phyloP scores from a whole-genome alignment of 2,797 vertebrate species.

The Gobionotothen gibberifrons region DNA sequence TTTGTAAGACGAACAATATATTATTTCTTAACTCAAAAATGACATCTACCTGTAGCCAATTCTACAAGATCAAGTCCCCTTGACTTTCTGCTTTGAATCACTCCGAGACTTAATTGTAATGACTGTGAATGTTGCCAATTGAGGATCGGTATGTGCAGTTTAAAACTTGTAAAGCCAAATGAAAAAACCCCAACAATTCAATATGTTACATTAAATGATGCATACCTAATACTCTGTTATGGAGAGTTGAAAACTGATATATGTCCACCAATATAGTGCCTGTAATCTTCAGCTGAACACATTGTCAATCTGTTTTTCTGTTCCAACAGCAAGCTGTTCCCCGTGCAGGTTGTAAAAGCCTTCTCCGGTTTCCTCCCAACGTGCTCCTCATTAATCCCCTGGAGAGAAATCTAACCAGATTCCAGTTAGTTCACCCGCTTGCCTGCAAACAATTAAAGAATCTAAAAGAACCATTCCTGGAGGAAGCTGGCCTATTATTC shows the following conservation, averaged over 20 bases:
- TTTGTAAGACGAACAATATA: not conserved
- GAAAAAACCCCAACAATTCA: not conserved
- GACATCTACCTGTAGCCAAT: not conserved
- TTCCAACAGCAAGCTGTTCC: constrained; percentile 14
- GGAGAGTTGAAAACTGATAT: not conserved
- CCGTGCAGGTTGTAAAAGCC: constrained; percentile 21
- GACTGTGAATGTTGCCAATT: not conserved
- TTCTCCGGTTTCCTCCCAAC: constrained; percentile 49
- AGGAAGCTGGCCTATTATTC: constrained; percentile 74
- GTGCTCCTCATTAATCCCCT: constrained; percentile 57
- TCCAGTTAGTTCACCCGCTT: constrained; percentile 62
- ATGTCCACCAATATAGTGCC: not conserved
- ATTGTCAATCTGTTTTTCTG: constrained; percentile 23
- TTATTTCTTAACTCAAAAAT: not conserved
- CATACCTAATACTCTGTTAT: not conserved
- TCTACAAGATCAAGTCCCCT: not conserved
- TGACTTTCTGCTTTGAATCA: not conserved
- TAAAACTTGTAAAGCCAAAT: not conserved
- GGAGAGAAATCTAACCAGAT: constrained; percentile 58
- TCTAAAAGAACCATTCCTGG: constrained; percentile 68
- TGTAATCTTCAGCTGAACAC: constrained; percentile 3
- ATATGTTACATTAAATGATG: not conserved
- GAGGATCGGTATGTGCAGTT: not conserved
- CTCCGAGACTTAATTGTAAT: not conserved
- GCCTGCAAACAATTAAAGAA: constrained; percentile 82